phyloP scores from a whole-genome alignment of 2,113 vertebrate genomes.

The Lethenteron reissneri region DNA sequence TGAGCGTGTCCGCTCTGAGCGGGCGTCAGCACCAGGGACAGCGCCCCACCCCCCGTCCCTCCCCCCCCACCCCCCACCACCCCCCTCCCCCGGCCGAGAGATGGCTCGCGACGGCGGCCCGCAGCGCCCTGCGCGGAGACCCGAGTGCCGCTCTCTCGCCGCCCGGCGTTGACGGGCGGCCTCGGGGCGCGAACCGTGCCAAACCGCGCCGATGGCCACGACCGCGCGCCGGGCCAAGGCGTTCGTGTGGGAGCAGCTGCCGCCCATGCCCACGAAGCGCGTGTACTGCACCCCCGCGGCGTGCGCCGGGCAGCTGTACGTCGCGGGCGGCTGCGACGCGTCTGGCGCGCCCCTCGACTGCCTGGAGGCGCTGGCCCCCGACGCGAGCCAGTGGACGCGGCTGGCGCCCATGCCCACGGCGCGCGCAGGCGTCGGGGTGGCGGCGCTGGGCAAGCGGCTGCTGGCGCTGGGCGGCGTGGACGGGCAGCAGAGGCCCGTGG shows the following conservation, averaged over 20 bases:
- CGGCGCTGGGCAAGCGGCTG: constrained; percentile 63
- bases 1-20: no score
- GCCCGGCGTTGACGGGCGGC: constrained; percentile 11
- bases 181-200: no score
- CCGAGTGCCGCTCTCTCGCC: constrained; percentile 7
- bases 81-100: no score
- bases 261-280: constrained; percentile 44
- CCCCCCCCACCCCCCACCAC: no score
- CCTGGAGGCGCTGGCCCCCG: constrained; percentile 59
- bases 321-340: constrained; percentile 70
- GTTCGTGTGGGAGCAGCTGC: constrained; percentile 75
- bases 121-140: not conserved
- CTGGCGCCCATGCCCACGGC: constrained; percentile 60
- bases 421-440: constrained; percentile 53
- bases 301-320: constrained; percentile 59
- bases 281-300: constrained; percentile 69
- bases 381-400: constrained; percentile 52
- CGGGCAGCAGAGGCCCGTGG: constrained; percentile 51
- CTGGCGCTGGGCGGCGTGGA: constrained; percentile 77
- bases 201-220: constrained; percentile 43
- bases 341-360: constrained; percentile 40
- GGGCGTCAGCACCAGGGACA: no score
- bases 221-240: constrained; percentile 43
- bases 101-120: not conserved
- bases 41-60: no score